Conservation (phyloP, 1,140 invertebrate genomes). For the Thrips palmi region DNA sequence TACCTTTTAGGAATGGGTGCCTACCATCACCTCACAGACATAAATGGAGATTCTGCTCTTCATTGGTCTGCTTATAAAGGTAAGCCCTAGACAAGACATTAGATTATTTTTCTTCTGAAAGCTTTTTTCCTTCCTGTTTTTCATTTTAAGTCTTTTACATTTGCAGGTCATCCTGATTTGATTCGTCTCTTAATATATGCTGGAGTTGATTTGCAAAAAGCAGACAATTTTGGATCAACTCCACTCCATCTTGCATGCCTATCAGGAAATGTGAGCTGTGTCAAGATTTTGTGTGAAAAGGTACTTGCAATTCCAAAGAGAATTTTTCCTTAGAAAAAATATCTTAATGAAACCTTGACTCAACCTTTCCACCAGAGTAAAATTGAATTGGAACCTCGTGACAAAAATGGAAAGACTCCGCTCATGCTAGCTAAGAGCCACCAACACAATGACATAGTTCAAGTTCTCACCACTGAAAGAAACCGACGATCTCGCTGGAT, state of each 20-base stretch:
- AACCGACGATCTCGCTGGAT: constrained; percentile 66
- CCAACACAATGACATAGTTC: constrained; percentile 63
- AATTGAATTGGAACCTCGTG: constrained; percentile 63
- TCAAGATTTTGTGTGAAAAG: constrained; percentile 69
- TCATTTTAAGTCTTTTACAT: background rate
- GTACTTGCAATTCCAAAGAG: constrained; percentile 28
- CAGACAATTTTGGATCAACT: constrained; percentile 83
- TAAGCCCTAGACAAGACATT: constrained; percentile 8
- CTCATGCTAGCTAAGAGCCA: constrained; percentile 72
- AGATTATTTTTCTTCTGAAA: constrained; percentile 7
- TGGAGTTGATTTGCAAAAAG: constrained; percentile 68
- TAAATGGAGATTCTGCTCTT: constrained; percentile 78
- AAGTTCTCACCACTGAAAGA: constrained; percentile 58
- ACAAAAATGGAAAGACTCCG: constrained; percentile 83
- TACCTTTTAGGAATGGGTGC: constrained; percentile 77
- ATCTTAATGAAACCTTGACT: background rate
- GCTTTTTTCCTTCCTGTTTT: constrained; percentile 1
- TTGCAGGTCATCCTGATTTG: constrained; percentile 54
- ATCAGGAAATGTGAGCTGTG: constrained; percentile 65
- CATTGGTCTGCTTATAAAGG: constrained; percentile 89
- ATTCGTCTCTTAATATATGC: constrained; percentile 80
- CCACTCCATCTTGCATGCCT: constrained; percentile 84
- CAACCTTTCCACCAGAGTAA: constrained; percentile 40
- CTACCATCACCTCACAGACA: constrained; percentile 64
- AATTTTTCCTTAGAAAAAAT: constrained; percentile 8